Conservation (phyloP, 2,888 invertebrate species). For the Fragum fragum region DNA sequence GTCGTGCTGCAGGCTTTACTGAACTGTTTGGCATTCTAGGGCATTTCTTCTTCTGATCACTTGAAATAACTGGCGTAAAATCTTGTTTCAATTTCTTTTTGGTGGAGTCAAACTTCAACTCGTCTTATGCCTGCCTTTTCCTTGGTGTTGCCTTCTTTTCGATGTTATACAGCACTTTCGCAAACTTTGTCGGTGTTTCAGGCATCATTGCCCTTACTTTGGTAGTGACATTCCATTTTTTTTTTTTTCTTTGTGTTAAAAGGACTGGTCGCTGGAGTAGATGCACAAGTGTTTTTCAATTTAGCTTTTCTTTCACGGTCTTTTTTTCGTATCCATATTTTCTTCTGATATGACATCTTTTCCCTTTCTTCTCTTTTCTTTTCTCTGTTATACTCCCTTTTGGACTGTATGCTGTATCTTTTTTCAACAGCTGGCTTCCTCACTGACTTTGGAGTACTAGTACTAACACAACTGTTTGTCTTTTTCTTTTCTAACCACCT, state of each 20-base stretch:
- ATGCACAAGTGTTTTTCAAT: slow-evolving; percentile 14
- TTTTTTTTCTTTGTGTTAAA: slow-evolving; percentile 15
- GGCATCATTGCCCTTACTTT: slow-evolving; percentile 41
- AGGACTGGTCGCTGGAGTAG: slow-evolving; percentile 1
- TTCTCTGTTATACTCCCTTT: slow-evolving; percentile 49
- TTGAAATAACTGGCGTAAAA: too few species aligned
- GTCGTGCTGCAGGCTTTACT: too few species aligned
- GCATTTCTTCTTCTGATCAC: too few species aligned
- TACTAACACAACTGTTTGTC: not conserved
- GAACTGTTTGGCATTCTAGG: too few species aligned
- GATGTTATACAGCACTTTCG: too few species aligned
- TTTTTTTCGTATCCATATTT: slow-evolving; percentile 44
- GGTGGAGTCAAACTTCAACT: too few species aligned
- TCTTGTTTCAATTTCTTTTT: too few species aligned
- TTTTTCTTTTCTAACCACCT: slow-evolving; percentile 18
- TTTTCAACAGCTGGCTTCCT: slow-evolving; percentile 26
- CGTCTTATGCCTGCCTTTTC: too few species aligned
- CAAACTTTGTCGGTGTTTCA: slow-evolving; percentile 45
- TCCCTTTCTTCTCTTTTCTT: slow-evolving; percentile 39
- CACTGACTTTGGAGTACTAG: slow-evolving; percentile 6
- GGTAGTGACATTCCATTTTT: slow-evolving; percentile 41
- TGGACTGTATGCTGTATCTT: slow-evolving; percentile 35
- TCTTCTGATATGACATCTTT: slow-evolving; percentile 49
- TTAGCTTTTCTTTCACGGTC: slow-evolving; percentile 53
- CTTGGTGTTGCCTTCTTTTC: too few species aligned